Percentiles rank a stretch among this genome's conserved stretches.
phyloP scores from a whole-genome alignment of 2,888 invertebrate species.

The Pinctada fucata region DNA sequence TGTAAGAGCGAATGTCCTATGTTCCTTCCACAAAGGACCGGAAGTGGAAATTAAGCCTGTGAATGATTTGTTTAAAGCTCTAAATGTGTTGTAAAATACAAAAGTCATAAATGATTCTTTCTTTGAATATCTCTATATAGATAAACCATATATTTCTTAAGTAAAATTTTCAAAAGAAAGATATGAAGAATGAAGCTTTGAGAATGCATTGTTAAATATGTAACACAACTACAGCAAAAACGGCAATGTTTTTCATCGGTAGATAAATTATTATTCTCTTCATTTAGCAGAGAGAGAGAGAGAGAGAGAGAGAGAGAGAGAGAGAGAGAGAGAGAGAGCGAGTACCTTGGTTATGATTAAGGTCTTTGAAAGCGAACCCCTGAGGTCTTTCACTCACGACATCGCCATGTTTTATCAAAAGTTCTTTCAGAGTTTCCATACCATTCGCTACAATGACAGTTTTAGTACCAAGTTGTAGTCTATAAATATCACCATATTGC shows the following conservation, averaged over 20 bases:
- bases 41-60: constrained; percentile 3
- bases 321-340: background rate
- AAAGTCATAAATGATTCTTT: no score
- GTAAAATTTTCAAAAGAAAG: background rate
- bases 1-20: constrained; percentile 19
- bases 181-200: background rate
- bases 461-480: no score
- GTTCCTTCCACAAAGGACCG: background rate
- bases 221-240: no score
- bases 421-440: background rate
- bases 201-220: background rate
- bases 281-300: background rate
- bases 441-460: no score
- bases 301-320: constrained; percentile 1
- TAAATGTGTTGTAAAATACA: no score
- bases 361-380: background rate
- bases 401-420: constrained; percentile 3
- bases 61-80: background rate
- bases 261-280: no score
- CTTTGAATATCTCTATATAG: no score
- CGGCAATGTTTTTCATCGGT: no score
- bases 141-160: no score
- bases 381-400: background rate
- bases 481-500: background rate
- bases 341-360: background rate